Conservation (phyloP, 2,113 vertebrate genomes). For the Brachypodius melanocephalos region DNA sequence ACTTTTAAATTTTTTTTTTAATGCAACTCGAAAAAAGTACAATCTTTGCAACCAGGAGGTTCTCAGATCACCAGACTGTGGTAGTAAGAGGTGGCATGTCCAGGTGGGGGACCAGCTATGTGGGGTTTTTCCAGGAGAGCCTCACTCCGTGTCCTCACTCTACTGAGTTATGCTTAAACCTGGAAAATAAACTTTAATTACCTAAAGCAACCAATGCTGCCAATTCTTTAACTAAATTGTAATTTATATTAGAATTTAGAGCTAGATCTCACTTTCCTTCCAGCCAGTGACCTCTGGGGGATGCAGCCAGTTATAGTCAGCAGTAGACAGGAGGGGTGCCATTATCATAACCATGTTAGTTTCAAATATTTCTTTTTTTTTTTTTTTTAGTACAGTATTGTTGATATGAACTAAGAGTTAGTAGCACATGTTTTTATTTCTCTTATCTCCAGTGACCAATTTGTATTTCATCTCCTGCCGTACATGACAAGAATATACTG, state of each 20-base stretch:
- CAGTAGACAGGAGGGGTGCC: background rate
- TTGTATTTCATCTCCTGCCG: background rate
- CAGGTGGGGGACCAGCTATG: background rate
- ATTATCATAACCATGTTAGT: background rate
- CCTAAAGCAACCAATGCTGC: background rate
- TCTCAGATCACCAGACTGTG: background rate
- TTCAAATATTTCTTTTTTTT: background rate
- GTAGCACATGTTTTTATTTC: background rate
- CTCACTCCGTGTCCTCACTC: background rate
- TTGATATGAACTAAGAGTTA: background rate
- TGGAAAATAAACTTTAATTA: background rate
- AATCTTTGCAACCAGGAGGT: background rate
- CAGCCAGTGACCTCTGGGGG: background rate
- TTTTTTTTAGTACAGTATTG: background rate
- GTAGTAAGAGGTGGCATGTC: background rate
- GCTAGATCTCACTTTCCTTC: background rate
- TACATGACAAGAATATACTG: background rate
- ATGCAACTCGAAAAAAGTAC: background rate
- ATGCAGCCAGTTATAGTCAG: background rate
- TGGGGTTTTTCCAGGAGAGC: background rate
- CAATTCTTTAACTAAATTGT: background rate
- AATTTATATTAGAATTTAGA: background rate
- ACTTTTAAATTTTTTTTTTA: background rate
- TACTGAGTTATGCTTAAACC: background rate
- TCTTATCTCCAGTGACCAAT: background rate